These are phyloP conservation scores for Scrobipalpa atriplicella DNA, from an alignment of 2,888 invertebrate genomes.

Conservation along the genomic window DNA sequence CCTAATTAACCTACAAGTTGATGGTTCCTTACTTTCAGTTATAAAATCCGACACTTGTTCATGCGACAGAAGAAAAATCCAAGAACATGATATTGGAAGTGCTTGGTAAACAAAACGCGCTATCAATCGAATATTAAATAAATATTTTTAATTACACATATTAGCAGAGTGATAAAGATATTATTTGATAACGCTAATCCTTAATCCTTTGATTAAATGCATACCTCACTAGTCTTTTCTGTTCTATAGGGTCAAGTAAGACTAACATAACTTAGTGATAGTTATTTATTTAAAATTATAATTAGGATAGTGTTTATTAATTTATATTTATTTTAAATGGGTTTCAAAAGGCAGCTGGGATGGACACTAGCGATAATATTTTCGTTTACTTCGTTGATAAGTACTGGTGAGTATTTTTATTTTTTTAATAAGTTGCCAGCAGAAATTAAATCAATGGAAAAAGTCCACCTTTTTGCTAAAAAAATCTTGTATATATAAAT, in stretches of 20 bases:
- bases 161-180: background rate
- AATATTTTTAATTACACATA: background rate
- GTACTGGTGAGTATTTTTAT: conserved; percentile 15
- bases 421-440: no score
- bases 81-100: no score
- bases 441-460: no score
- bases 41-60: no score
- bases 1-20: no score
- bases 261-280: background rate
- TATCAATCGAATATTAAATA: no score
- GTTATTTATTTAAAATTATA: background rate
- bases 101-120: background rate
- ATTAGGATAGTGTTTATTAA: background rate
- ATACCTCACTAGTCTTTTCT: conserved; percentile 1
- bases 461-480: no score
- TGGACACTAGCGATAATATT: conserved; percentile 21
- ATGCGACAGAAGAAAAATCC: no score
- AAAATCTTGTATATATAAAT: no score
- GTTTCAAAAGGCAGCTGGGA: background rate
- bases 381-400: conserved; percentile 22
- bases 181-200: background rate
- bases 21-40: no score
- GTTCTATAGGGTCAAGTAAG: background rate
- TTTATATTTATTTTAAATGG: background rate
- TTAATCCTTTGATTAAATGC: conserved; percentile 4